A percentile compares a stretch with the other conserved stretches of the same genome.
These are phyloP conservation scores for Marcusenius ussheri DNA, from an alignment of 2,113 vertebrate genomes.

Conservation along the genomic window DNA sequence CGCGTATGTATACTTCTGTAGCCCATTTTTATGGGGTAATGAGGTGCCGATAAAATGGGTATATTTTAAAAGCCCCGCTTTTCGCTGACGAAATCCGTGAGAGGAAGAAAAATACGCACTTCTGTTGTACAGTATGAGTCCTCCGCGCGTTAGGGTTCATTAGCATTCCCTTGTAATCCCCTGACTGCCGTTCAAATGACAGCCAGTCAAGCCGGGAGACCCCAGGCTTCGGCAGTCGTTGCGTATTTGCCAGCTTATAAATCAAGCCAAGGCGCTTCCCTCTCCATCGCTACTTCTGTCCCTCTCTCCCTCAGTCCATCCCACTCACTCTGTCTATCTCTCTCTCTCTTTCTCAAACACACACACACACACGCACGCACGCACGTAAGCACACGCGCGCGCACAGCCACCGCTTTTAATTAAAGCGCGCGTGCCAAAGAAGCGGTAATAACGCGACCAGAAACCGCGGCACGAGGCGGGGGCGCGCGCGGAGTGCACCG, in stretches of 20 bases:
- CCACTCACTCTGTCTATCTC: background rate
- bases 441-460: background rate
- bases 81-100: background rate
- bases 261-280: conserved; percentile 41
- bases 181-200: conserved; percentile 44
- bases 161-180: conserved; percentile 32
- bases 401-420: background rate
- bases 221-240: conserved; percentile 50
- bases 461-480: background rate
- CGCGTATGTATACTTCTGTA: too few species aligned
- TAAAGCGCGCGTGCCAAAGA: background rate
- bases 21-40: background rate
- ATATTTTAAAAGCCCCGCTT: background rate
- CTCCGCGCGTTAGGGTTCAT: conserved; percentile 20
- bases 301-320: conserved; percentile 16
- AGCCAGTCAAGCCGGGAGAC: conserved; percentile 38
- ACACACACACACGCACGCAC: background rate
- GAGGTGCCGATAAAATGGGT: background rate
- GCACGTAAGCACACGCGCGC: background rate
- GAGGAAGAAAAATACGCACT: background rate
- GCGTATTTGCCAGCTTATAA: conserved; percentile 54
- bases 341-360: background rate
- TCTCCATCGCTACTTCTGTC: conserved; percentile 1
- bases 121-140: background rate
- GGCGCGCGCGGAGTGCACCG: background rate